Conservation (phyloP, 2,888 invertebrate genomes). For the Belgica antarctica region DNA sequence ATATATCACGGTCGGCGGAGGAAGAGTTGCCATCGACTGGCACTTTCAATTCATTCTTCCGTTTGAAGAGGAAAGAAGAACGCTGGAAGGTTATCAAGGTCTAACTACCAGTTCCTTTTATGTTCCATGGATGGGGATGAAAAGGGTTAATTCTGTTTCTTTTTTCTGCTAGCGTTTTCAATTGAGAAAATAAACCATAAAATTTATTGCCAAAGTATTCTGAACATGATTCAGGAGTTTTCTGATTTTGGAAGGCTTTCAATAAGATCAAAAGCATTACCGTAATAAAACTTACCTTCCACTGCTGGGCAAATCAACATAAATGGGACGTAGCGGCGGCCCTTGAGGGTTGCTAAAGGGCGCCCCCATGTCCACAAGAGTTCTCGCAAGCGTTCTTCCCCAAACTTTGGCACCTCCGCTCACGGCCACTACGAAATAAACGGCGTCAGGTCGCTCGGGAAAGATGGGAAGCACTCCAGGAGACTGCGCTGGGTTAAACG, state of each 20-base stretch:
- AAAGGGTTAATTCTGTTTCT: slow-evolving; percentile 3
- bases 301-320: slow-evolving; percentile 48
- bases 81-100: no score
- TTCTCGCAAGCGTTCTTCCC: slow-evolving; percentile 48
- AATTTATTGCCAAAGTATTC: not conserved
- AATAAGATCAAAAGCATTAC: not conserved
- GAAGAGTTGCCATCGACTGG: not conserved
- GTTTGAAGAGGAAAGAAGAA: not conserved
- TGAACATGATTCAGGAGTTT: not conserved
- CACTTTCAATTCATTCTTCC: not conserved
- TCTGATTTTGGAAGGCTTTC: not conserved
- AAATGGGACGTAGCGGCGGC: slow-evolving; percentile 48
- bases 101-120: no score
- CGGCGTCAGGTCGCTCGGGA: slow-evolving; percentile 48
- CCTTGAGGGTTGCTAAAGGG: slow-evolving; percentile 48
- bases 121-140: not conserved
- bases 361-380: slow-evolving; percentile 48
- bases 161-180: not conserved
- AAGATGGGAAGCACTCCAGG: slow-evolving; percentile 47
- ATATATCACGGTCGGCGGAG: slow-evolving; percentile 23
- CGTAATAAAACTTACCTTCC: slow-evolving; percentile 47
- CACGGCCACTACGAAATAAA: slow-evolving; percentile 49
- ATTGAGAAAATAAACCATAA: not conserved
- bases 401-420: slow-evolving; percentile 48
- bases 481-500: not conserved